Evolutionary conservation across 1,140 invertebrate species (phyloP).

Genomic region (Drosophila neocordata): DNA sequence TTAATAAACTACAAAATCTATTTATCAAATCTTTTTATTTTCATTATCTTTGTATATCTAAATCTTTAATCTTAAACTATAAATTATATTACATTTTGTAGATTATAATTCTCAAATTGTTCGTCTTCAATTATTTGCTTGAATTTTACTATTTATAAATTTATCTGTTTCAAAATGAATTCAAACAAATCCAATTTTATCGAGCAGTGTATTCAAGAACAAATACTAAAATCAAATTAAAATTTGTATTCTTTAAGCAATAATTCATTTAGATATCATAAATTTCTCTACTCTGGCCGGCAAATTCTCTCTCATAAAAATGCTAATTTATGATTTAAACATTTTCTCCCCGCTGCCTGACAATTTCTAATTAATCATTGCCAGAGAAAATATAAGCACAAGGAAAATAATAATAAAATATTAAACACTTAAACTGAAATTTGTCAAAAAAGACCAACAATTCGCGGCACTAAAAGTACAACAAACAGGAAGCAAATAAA

Average conservation of each 20-base stretch:
- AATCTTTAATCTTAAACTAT: no score
- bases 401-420: slow-evolving; percentile 56
- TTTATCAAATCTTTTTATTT: no score
- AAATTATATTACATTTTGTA: no score
- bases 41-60: no score
- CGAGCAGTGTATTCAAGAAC: no score
- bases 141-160: no score
- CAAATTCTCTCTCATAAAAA: neutral
- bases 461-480: slow-evolving; percentile 10
- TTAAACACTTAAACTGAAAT: slow-evolving; percentile 71
- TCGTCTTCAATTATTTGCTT: no score
- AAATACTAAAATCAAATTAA: no score
- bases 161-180: no score
- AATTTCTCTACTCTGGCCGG: neutral
- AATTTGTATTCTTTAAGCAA: neutral
- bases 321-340: slow-evolving; percentile 9
- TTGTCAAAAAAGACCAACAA: slow-evolving; percentile 75
- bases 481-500: slow-evolving; percentile 24
- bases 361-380: slow-evolving; percentile 9
- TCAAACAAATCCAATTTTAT: no score
- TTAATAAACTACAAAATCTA: no score
- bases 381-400: neutral
- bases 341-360: neutral
- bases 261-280: slow-evolving; percentile 6
- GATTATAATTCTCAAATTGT: no score